Conservation (phyloP, 53 echinoderm and acorn worm species). For the Paracentrotus lividus region DNA sequence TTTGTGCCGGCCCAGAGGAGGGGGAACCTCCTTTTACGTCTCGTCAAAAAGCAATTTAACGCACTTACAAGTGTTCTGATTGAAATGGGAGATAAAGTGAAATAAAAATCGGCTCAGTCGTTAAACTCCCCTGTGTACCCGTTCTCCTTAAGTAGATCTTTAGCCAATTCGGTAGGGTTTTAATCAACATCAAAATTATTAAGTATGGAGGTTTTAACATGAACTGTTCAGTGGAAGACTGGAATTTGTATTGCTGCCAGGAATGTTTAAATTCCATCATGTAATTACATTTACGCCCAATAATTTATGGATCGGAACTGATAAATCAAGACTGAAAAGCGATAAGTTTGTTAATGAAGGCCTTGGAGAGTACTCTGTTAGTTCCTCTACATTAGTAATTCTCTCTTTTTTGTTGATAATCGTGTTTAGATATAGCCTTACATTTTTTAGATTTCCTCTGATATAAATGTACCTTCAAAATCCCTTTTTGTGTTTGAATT, state of each 20-base stretch:
- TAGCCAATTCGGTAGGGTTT: background rate
- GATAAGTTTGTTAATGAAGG: background rate
- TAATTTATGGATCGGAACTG: too few relatives aligned
- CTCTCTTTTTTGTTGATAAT: constrained; percentile 17
- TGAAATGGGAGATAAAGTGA: background rate
- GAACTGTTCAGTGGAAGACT: background rate
- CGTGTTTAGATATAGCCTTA: background rate
- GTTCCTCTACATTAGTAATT: background rate
- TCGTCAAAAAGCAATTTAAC: constrained; percentile 43
- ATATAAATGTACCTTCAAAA: constrained; percentile 1
- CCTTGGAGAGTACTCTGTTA: background rate
- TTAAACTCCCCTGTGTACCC: background rate
- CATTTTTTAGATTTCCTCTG: background rate
- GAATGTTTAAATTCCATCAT: background rate
- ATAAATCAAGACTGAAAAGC: background rate
- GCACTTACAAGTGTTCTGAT: constrained; percentile 28
- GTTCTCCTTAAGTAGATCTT: background rate
- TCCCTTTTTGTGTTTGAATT: background rate
- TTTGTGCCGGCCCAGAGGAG: background rate
- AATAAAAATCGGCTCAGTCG: background rate
- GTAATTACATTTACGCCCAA: constrained; percentile 1
- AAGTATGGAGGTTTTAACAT: background rate
- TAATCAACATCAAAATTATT: background rate
- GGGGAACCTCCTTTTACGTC: background rate
- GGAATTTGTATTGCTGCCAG: background rate